Conservation (phyloP, 2,113 vertebrate species). For the Varanus salvator region DNA sequence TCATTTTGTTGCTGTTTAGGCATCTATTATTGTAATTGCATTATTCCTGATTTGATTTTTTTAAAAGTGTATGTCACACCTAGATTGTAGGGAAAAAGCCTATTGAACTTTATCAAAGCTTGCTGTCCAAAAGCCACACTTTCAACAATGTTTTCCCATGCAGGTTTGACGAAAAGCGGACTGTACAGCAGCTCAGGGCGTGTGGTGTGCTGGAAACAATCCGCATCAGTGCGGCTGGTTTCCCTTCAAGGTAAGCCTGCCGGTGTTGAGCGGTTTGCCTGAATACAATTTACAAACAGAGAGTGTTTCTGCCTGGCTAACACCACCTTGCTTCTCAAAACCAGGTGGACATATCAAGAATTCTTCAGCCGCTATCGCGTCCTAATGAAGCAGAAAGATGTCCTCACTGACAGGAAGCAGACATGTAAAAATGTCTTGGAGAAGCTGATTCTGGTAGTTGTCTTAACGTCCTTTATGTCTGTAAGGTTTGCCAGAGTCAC, state of each 20-base stretch:
- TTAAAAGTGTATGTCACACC: background rate
- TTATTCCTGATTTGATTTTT: background rate
- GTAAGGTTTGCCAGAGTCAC: background rate
- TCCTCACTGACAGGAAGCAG: conserved; percentile 90
- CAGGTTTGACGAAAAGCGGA: conserved; percentile 96
- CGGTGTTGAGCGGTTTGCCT: background rate
- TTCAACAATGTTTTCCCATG: background rate
- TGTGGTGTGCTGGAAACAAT: conserved; percentile 98
- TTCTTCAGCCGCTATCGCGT: conserved; percentile 98
- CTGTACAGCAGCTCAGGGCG: conserved; percentile 96
- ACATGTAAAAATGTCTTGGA: conserved; percentile 96
- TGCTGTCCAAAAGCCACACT: background rate
- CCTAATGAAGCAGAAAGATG: conserved; percentile 97
- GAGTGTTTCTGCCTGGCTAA: background rate
- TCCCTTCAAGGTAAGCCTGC: conserved; percentile 90
- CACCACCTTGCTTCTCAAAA: conserved; percentile 36
- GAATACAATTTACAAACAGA: background rate
- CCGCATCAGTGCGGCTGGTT: conserved; percentile 95
- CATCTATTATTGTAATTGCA: background rate
- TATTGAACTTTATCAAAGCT: background rate
- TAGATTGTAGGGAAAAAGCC: background rate
- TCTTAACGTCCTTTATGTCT: background rate
- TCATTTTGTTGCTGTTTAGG: background rate
- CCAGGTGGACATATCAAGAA: conserved; percentile 98
- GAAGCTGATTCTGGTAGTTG: conserved; percentile 90